Evolutionary conservation across 2,888 invertebrate species (phyloP), one percentile per base, ranked within the genome.

Genomic region (Drosophila kuntzei): DNA sequence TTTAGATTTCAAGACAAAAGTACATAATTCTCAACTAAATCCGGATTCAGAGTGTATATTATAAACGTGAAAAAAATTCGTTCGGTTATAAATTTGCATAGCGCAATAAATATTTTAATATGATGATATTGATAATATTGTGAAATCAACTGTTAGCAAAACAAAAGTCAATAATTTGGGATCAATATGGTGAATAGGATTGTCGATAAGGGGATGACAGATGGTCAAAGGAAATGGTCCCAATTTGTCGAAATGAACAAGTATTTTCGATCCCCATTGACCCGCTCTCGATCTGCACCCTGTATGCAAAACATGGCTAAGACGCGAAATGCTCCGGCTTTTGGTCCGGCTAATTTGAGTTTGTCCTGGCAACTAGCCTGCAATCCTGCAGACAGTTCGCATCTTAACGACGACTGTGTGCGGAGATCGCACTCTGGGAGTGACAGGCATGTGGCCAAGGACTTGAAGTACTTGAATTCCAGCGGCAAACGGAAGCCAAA

Each of bases 311-410:
- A 12, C 2, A 8, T 0, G 0, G 12, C 7, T 2, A 41, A 41
- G 12, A 0, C 7, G 32, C 2, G 22, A 27, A 39, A 18, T 8
- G 12, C 11, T 11, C 0, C 6, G 0, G 16, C 5, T 1, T 12
- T 18, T 12, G 14, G 20, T 8, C 5, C 1, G 14, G n/a, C 8
- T 16, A 32, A 37, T 2, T 11, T 62, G n/a, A 77, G 73, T 25
- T 44, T 72, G 22, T 62, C 62, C 37, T 77, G 74, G 74, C 58
- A 67, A 7, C 43, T 75, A 6, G 75, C 75, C 22, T 29, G 20
- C 32, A 49, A 46, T 46, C 60, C 72, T 14, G 18, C 34, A 1
- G 14, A 14, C 34, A 46, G 57, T 16, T 11, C 34, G 3, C 29
- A 43, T 2, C 20, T 34, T 7, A 8, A 12, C 9, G 43, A 11